These are phyloP conservation scores for Arctocebus calabarensis DNA, from an alignment of 2,797 vertebrate genomes.

Conservation along the genomic window DNA sequence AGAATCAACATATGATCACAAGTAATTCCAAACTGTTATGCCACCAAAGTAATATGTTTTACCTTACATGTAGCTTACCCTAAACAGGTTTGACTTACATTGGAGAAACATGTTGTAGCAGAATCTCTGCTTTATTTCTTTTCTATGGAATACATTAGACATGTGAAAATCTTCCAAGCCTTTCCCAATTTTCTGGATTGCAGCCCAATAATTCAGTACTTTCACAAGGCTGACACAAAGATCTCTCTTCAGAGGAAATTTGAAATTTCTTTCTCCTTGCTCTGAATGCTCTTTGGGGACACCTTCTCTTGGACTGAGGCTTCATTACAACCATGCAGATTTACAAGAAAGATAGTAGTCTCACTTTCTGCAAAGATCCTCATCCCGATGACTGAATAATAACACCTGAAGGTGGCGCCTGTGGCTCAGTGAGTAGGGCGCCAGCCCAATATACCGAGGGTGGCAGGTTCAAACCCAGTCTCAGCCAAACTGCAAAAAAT, in stretches of 20 bases:
- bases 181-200: not conserved
- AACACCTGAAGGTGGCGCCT: too few species aligned
- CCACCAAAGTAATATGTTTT: not conserved
- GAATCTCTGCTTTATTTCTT: not conserved
- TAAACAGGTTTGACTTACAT: not conserved
- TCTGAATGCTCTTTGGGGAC: not conserved
- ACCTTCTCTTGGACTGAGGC: not conserved
- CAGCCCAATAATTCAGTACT: not conserved
- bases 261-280: not conserved
- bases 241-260: not conserved
- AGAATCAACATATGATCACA: not conserved
- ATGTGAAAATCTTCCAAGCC: not conserved
- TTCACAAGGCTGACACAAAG: not conserved
- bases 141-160: not conserved
- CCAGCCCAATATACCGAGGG: too few species aligned
- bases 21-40: not conserved
- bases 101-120: not conserved
- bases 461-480: too few species aligned
- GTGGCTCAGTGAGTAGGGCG: too few species aligned
- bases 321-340: not conserved
- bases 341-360: not conserved
- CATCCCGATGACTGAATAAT: not conserved
- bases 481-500: too few species aligned
- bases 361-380: not conserved
- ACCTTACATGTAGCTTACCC: not conserved